Evolutionary conservation across 2,113 vertebrate species (phyloP).

Genomic region (Takifugu flavidus): DNA sequence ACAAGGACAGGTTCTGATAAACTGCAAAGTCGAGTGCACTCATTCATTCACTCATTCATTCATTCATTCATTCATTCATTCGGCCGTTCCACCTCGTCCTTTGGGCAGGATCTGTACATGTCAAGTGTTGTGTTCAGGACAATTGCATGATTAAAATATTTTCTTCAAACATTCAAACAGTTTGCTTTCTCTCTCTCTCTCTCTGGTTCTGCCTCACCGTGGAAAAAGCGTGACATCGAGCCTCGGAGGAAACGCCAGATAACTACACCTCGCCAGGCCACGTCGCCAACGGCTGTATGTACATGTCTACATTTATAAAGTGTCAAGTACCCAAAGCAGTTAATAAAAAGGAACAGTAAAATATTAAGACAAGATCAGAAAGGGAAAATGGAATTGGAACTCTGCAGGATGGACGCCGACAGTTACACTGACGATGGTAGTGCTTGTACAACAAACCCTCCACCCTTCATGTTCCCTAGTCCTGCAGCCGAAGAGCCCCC

Average conservation of each 20-base stretch:
- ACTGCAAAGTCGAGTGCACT: slow-evolving; percentile 68
- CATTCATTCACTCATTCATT: slow-evolving; percentile 62
- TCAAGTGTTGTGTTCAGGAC: slow-evolving; percentile 72
- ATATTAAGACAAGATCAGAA: slow-evolving; percentile 73
- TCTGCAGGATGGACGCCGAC: slow-evolving; percentile 65
- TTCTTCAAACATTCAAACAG: slow-evolving; percentile 65
- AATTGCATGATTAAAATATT: slow-evolving; percentile 54
- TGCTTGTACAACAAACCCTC: slow-evolving; percentile 74
- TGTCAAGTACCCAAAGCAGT: slow-evolving; percentile 83
- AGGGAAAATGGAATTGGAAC: slow-evolving; percentile 58
- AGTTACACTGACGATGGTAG: slow-evolving; percentile 68
- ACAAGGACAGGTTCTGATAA: slow-evolving; percentile 69
- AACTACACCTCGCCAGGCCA: slow-evolving; percentile 72
- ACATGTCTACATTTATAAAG: slow-evolving; percentile 80
- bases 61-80: slow-evolving; percentile 54
- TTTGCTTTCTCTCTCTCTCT: slow-evolving; percentile 48
- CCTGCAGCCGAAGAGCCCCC: slow-evolving; percentile 65
- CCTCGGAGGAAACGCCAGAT: slow-evolving; percentile 68
- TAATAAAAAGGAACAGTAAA: slow-evolving; percentile 64
- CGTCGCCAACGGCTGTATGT: slow-evolving; percentile 76
- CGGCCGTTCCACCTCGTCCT: slow-evolving; percentile 48
- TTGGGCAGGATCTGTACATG: slow-evolving; percentile 67
- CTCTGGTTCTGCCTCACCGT: slow-evolving; percentile 57
- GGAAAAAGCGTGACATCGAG: slow-evolving; percentile 72
- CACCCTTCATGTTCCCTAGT: slow-evolving; percentile 48